Conservation (phyloP, 92 coral and sea anemone genomes). For the Actinostola sp. region DNA sequence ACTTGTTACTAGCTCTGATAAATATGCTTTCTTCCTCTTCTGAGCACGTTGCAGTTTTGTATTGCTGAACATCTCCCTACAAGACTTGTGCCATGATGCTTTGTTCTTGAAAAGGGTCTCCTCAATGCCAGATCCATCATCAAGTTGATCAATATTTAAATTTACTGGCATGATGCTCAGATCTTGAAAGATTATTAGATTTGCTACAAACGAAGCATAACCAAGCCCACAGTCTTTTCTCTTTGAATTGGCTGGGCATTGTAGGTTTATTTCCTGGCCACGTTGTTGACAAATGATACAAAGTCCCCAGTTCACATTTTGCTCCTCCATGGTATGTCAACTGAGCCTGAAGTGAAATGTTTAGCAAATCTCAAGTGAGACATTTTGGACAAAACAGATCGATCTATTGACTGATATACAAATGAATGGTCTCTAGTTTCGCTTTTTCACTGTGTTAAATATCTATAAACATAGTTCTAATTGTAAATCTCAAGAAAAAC, state of each 20-base stretch:
- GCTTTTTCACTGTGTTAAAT: too few relatives aligned
- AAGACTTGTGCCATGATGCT: slow-evolving; percentile 63
- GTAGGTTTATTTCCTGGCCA: slow-evolving; percentile 3
- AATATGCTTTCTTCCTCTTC: slow-evolving; percentile 34
- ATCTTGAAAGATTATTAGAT: slow-evolving; percentile 17
- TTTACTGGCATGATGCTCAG: slow-evolving; percentile 19
- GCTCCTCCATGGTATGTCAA: too few relatives aligned
- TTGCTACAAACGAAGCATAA: slow-evolving; percentile 26
- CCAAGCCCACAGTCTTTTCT: slow-evolving; percentile 41
- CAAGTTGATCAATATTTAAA: slow-evolving; percentile 17
- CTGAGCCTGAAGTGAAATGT: too few relatives aligned
- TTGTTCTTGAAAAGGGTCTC: slow-evolving; percentile 29
- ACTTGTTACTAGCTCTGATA: slow-evolving; percentile 5
- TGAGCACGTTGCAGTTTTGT: slow-evolving; percentile 37
- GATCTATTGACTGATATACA: not conserved
- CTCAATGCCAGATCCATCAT: slow-evolving; percentile 36
- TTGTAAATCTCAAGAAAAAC: too few relatives aligned
- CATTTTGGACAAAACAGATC: slow-evolving; percentile 3
- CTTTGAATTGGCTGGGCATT: slow-evolving; percentile 43
- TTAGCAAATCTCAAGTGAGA: slow-evolving; percentile 1
- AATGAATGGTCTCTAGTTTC: too few relatives aligned
- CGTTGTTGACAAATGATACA: slow-evolving; percentile 49
- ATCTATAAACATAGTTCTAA: too few relatives aligned
- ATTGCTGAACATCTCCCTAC: slow-evolving; percentile 43
- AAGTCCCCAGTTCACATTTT: slow-evolving; percentile 34